Evolutionary conservation across 2,113 vertebrate genomes (phyloP).

Genomic region (Bambusicola thoracicus): DNA sequence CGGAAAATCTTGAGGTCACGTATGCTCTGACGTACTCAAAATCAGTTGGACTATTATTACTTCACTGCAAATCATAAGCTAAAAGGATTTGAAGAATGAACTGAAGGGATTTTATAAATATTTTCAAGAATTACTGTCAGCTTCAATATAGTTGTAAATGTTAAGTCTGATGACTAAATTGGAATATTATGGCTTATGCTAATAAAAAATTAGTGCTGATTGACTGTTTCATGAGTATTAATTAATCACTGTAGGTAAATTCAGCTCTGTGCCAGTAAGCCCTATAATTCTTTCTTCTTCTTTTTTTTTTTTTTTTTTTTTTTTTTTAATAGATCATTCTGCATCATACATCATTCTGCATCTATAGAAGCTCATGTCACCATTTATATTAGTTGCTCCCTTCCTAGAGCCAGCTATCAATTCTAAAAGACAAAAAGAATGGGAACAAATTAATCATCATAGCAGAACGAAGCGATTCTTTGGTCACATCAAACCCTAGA

Average conservation of each 20-base stretch:
- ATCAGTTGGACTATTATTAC: not conserved
- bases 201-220: constrained; percentile 60
- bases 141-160: constrained; percentile 53
- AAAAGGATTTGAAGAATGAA: constrained; percentile 43
- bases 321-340: not conserved
- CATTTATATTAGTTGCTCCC: not conserved
- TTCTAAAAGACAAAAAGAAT: not conserved
- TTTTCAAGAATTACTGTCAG: constrained; percentile 68
- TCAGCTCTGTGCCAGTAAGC: constrained; percentile 56
- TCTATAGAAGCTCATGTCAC: not conserved
- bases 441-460: not conserved
- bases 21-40: not conserved
- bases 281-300: not conserved
- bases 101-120: constrained; percentile 59
- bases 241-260: constrained; percentile 73
- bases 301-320: not conserved
- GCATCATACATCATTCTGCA: not conserved
- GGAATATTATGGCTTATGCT: constrained; percentile 69
- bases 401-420: not conserved
- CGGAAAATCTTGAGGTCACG: not conserved
- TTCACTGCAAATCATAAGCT: not conserved
- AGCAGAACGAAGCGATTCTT: not conserved
- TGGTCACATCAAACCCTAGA: not conserved
- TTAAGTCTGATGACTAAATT: constrained; percentile 70
- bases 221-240: constrained; percentile 59